Base-by-base conservation (phyloP, 2,797 vertebrate genomes). In the Sarcoramphus papa region DNA sequence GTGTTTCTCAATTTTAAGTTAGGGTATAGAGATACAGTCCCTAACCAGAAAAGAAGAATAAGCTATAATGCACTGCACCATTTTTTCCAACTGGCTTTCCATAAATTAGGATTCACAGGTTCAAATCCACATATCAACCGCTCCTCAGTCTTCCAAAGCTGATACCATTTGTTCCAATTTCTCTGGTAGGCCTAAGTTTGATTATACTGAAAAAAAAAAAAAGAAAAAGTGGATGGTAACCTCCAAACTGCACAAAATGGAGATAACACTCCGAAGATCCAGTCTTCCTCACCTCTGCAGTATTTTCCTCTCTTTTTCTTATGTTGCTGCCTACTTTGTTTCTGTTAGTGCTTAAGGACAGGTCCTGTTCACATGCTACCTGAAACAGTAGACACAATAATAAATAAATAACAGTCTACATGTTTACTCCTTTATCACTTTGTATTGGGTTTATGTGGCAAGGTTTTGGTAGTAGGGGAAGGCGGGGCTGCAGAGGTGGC, bases 401-500 rank as follows among this genome's bases (percentile, higher is more conserved):
- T 12, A 54, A 73, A 53, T 53, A 77, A 78, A 31, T 41, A 62
- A 17, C 14, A 27, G 18, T 48, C 21, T 45, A 28, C 35, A 20
- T 0, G 0, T 67, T 85, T 54, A 27, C 4, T 45, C 4, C 2
- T 48, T 33, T 45, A 9, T 63, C 25, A 48, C 24, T 21, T 33
- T 64, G 3, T 31, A 21, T 77, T 63, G 6, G 19, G 22, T 11
- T 51, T 74, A 31, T 1, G 0, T 20, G 28, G 3, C 10, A 78
- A 65, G 14, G 24, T 37, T 78, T 81, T 69, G 18, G 27, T 15
- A 62, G 27, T 15, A 45, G 18, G 21, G 10, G 18, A 41, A 43
- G 16, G 12, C 1, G 2, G 4, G 8, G 8, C 7, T 53, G n/a
- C 31, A 33, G 13, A 47, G 2, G 0, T 30, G 2, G 2, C 33